These are phyloP conservation scores for Cyanoderma ruficeps DNA, from an alignment of 2,113 vertebrate genomes.

Conservation along the genomic window DNA sequence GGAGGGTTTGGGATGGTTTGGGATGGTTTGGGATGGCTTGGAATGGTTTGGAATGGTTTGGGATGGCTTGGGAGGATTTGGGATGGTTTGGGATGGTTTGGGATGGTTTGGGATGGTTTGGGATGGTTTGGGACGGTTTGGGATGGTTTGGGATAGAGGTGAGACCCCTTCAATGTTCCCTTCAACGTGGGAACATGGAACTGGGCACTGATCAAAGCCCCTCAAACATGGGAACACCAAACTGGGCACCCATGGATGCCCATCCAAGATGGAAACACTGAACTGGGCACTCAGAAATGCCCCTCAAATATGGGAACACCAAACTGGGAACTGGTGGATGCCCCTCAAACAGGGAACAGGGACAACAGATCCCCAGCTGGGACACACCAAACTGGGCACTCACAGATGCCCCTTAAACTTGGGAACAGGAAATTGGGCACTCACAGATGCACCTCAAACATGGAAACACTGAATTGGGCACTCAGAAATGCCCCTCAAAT, in stretches of 20 bases:
- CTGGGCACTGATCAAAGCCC: neutral
- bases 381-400: rapidly evolving
- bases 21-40: no score
- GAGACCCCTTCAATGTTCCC: rapidly evolving
- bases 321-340: no score
- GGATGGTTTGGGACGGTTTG: no score
- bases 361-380: no score
- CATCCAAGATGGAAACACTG: neutral
- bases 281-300: neutral
- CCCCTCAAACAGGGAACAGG: neutral
- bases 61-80: no score
- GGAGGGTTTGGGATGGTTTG: no score
- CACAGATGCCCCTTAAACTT: rapidly evolving
- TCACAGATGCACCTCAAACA: neutral
- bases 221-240: neutral
- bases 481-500: neutral
- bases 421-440: neutral
- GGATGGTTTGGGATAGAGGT: neutral
- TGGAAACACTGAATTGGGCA: neutral
- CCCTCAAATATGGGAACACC: no score
- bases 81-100: no score
- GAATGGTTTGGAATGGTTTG: no score
- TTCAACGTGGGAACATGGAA: rapidly evolving
- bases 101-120: no score
- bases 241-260: neutral